Percentiles rank a stretch among this genome's conserved stretches.
These are phyloP conservation scores for Aporophyla nigra DNA, from an alignment of 2,888 invertebrate species.

Conservation along the genomic window DNA sequence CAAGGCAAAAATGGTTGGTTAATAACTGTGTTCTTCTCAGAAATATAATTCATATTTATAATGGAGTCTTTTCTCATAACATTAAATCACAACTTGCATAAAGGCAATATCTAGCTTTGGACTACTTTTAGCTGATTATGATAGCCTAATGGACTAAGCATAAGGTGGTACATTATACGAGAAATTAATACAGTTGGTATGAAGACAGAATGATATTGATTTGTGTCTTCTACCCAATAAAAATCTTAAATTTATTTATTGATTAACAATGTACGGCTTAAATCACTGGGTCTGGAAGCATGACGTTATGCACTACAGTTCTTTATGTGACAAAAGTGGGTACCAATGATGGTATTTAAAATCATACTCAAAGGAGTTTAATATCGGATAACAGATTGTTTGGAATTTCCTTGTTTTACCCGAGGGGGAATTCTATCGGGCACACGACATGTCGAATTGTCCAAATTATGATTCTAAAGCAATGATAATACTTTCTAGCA, in stretches of 20 bases:
- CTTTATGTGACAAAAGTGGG: background rate
- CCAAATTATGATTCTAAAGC: background rate
- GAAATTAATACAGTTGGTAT: background rate
- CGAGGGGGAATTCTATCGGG: background rate
- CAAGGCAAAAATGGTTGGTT: constrained; percentile 30
- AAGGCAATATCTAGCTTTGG: too few species aligned
- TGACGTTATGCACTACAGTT: too few species aligned
- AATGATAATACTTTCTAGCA: background rate
- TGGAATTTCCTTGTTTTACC: background rate
- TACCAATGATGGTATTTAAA: background rate
- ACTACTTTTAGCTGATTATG: background rate
- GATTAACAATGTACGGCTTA: background rate
- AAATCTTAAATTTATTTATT: background rate
- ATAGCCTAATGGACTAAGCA: background rate
- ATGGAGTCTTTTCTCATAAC: background rate
- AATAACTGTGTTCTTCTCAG: background rate
- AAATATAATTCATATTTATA: background rate
- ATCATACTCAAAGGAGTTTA: background rate
- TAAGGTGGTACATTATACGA: background rate
- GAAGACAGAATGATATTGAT: background rate
- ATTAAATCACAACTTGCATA: too few species aligned
- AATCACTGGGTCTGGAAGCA: background rate
- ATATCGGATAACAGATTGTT: background rate
- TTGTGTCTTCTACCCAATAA: background rate
- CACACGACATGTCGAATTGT: background rate